Percentiles rank a stretch among this genome's conserved stretches.
phyloP scores from a whole-genome alignment of 2,888 invertebrate genomes.

The Suillia variegata region DNA sequence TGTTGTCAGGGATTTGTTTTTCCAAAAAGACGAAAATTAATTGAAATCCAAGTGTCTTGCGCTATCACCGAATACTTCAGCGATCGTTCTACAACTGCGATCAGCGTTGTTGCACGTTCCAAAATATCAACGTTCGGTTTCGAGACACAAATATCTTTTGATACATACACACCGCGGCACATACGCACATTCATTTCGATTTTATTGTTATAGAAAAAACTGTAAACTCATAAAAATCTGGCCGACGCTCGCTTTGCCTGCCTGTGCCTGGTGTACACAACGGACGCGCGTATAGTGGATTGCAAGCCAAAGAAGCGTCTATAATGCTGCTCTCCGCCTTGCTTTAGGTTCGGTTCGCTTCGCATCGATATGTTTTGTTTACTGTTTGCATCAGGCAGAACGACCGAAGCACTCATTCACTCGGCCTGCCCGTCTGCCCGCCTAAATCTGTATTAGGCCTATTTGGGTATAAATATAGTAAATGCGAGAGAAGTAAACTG shows the following conservation, averaged over 20 bases:
- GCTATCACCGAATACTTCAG: conserved; percentile 19
- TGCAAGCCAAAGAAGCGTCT: too few relatives aligned
- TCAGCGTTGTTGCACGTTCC: conserved; percentile 25
- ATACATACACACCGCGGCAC: background rate
- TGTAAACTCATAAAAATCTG: conserved; percentile 40
- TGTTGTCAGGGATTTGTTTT: conserved; percentile 30
- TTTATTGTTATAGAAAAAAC: conserved; percentile 55
- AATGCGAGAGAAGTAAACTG: background rate
- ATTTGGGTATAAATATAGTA: background rate
- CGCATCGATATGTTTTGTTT: conserved; percentile 12
- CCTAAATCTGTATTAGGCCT: background rate
- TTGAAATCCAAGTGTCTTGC: background rate
- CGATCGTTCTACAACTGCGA: conserved; percentile 33
- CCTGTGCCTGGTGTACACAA: too few relatives aligned
- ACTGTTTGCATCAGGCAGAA: conserved; percentile 14
- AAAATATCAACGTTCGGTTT: conserved; percentile 26
- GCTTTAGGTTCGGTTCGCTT: background rate
- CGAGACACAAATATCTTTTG: background rate
- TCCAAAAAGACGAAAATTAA: background rate
- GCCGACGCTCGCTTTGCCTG: background rate
- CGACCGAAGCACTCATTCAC: background rate
- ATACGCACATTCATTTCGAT: conserved; percentile 23
- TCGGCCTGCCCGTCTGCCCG: too few relatives aligned
- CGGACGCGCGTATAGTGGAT: conserved; percentile 30
- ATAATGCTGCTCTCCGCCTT: background rate